These are phyloP conservation scores for Monochamus alternatus DNA, from an alignment of 2,888 invertebrate species.

Conservation along the genomic window DNA sequence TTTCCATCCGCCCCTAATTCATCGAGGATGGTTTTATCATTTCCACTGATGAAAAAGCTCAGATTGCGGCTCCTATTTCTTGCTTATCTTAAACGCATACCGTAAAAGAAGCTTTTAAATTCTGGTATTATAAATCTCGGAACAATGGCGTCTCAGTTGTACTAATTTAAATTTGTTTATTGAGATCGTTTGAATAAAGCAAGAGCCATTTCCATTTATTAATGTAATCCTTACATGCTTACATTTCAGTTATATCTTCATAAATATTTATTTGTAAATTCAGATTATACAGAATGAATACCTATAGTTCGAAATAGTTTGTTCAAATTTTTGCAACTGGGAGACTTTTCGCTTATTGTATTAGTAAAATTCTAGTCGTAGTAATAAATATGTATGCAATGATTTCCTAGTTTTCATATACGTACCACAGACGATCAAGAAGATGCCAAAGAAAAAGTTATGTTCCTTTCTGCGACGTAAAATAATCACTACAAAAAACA, in stretches of 20 bases:
- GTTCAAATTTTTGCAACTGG: no score
- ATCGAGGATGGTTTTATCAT: slow-evolving; percentile 44
- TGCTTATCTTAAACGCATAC: slow-evolving; percentile 43
- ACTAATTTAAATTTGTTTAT: slow-evolving; percentile 21
- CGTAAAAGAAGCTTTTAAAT: slow-evolving; percentile 40
- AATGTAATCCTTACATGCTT: background rate
- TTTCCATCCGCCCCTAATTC: slow-evolving; percentile 44
- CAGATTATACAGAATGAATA: no score
- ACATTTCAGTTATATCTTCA: background rate
- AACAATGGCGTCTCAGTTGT: slow-evolving; percentile 32
- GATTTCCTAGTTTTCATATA: no score
- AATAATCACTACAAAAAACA: no score
- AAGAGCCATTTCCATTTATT: background rate
- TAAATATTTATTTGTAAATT: background rate
- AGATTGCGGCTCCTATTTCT: slow-evolving; percentile 40
- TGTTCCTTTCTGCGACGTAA: no score
- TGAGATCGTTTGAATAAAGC: background rate
- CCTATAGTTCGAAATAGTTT: no score
- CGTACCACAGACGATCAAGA: no score
- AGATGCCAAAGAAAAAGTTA: no score
- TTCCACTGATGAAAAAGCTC: slow-evolving; percentile 40
- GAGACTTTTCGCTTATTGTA: no score
- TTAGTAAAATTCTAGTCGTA: no score
- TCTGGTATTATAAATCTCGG: slow-evolving; percentile 39
- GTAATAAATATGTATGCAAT: no score